phyloP scores from a whole-genome alignment of 1,140 invertebrate species.

The Pseudomyrmex gracilis region DNA sequence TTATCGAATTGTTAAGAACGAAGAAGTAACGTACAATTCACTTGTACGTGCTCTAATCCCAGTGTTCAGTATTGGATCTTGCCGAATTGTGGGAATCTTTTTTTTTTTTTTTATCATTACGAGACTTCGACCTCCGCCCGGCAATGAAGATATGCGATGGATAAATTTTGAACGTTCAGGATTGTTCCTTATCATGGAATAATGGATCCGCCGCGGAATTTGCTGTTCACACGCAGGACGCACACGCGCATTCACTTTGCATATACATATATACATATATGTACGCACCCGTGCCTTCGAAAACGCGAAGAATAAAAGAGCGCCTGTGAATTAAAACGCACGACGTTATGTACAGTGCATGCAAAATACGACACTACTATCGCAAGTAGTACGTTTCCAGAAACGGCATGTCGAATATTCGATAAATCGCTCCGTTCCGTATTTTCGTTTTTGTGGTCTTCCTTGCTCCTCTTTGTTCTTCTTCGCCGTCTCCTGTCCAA shows the following conservation, averaged over 20 bases:
- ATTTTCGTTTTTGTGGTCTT: constrained; percentile 8
- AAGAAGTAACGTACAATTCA: not conserved
- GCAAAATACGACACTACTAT: not conserved
- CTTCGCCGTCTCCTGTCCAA: not conserved
- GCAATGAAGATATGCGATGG: too few relatives aligned
- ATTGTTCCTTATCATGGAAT: too few relatives aligned
- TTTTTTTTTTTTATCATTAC: constrained; percentile 10
- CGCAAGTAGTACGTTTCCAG: not conserved
- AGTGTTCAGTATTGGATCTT: too few relatives aligned
- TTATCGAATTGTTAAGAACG: not conserved
- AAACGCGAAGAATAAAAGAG: constrained; percentile 15
- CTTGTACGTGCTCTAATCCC: constrained; percentile 11
- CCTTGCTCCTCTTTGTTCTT: constrained; percentile 2
- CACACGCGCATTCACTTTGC: too few relatives aligned
- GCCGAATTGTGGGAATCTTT: not conserved
- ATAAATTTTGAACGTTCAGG: too few relatives aligned
- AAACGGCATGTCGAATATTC: constrained; percentile 5
- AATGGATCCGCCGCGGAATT: too few relatives aligned
- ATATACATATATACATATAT: too few relatives aligned
- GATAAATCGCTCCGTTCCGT: constrained; percentile 1
- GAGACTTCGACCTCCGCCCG: not conserved
- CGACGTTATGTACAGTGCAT: too few relatives aligned
- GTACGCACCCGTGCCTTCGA: not conserved
- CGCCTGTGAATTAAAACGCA: not conserved
- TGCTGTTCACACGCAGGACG: too few relatives aligned